Evolutionary conservation across 2,113 vertebrate species (phyloP), one percentile per base, ranked within the genome.

Genomic region (Pseudopodoces humilis): DNA sequence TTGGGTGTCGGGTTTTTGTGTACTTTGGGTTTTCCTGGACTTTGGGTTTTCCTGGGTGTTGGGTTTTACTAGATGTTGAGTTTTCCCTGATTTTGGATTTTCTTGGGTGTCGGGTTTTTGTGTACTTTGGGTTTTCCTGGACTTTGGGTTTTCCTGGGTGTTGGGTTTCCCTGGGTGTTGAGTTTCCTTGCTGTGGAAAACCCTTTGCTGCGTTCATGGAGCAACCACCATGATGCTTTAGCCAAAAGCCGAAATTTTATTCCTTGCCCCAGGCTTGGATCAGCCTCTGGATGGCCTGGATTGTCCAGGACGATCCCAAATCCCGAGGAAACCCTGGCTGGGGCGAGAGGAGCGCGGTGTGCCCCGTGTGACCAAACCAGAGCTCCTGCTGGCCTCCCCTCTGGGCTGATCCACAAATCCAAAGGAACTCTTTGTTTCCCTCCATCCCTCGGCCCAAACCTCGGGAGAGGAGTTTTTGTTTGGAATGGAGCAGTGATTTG

Each of bases 211-310:
- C 12, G 24, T 63, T 33, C 11, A 3, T 6, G 41, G 69, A 41
- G 13, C 1, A 0, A 20, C 3, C 28, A 6, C 1, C 2, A 4
- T 2, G 20, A 37, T 2, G 0, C 9, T 39, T 39, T 11, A 11
- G 6, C 16, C 58, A 76, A 33, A 37, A 87, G 5, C 7, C 19
- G 4, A 0, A 75, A 6, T 22, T n/a, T 53, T 28, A 4, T 27
- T 25, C 69, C 53, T 33, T 33, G 31, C 2, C 16, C 33, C 25
- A 25, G 25, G 0, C 31, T 12, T 2, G 49, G 50, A 21, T 46
- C 33, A 39, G 43, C 4, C 37, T 39, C 18, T 37, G 65, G 41
- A 4, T 5, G 67, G 5, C 13, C 28, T 9, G 55, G 30, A 23
- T n/a, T 11, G 6, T 9, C 63, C 44, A 17, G 49, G 58, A 8